These are phyloP conservation scores for Crossoptilon crossoptilon DNA, from an alignment of 2,797 vertebrate genomes.

Conservation along the genomic window DNA sequence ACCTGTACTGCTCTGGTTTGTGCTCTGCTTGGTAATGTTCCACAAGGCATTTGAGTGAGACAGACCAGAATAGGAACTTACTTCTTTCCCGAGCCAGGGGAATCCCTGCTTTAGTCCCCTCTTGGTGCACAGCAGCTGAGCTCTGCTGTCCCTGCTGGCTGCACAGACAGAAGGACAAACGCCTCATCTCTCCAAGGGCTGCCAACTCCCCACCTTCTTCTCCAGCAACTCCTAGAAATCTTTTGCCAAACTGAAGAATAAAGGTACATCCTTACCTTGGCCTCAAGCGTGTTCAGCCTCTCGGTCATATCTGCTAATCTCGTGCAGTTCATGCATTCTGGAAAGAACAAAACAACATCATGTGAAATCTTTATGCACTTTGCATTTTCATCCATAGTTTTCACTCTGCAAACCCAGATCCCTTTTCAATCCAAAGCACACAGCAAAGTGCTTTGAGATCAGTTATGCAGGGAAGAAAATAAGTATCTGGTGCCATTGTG, in stretches of 20 bases:
- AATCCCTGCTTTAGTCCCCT: not conserved
- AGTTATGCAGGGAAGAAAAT: not conserved
- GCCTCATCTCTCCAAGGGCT: not conserved
- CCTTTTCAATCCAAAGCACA: not conserved
- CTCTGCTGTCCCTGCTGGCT: not conserved
- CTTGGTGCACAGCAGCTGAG: not conserved
- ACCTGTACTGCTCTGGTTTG: not conserved
- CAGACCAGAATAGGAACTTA: not conserved
- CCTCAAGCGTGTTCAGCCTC: constrained; percentile 81
- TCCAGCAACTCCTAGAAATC: not conserved
- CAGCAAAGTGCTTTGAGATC: not conserved
- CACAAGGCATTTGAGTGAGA: not conserved
- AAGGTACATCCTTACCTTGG: constrained; percentile 78
- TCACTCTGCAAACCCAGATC: not conserved
- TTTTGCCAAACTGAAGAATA: not conserved
- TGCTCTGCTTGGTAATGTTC: not conserved
- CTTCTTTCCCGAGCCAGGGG: not conserved
- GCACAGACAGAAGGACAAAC: not conserved
- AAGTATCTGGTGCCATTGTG: not conserved
- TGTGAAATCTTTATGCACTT: not conserved
- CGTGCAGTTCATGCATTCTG: constrained; percentile 87
- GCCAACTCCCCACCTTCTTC: rapidly evolving
- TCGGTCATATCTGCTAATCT: constrained; percentile 80
- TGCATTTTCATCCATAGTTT: not conserved
- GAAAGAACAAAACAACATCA: constrained; percentile 15